Base-by-base conservation (phyloP, 2,113 vertebrate species). In the Anarrhichthys ocellatus region DNA sequence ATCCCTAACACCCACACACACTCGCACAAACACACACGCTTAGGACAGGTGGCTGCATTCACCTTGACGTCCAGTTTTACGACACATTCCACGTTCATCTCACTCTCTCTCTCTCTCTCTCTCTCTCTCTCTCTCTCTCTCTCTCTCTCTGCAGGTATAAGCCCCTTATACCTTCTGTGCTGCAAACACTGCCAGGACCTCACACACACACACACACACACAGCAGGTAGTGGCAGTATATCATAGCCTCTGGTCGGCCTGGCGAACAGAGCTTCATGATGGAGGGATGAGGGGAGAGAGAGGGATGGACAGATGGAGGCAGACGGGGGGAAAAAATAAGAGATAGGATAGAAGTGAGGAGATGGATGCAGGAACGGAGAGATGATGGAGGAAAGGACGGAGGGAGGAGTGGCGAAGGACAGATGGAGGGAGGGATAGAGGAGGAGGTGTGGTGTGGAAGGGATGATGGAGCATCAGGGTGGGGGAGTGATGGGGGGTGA, bases 151-250 rank as follows among this genome's bases (percentile, higher is more conserved):
- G 88, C 87, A 92, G 94, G 91, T 90, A 88, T 94, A 93, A 94
- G 83, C 92, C 88, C 89, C 84, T 82, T 52, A 67, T 75, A 88
- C 94, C 94, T 91, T 95, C 92, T 95, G 94, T 94, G 81, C 87
- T 63, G 32, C 70, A n/a, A 36, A 69, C n/a, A 4, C 56, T 94
- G 94, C 92, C 94, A 94, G 92, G 78, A 62, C 80, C 80, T 38
- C 69, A 78, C 73, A 78, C 83, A 81, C 62, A 32, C 59, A 46
- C 67, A 70, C 62, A 68, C 63, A 70, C 76, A 38, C 82, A 29
- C 88, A 88, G 81, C 83, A 89, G 84, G 88, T 73, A 88, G 83
- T 87, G 86, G 84, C 84, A 90, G 73, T 52, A n/a, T 87, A 87
- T 85, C 88, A 87, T 82, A 82, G 88, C 87, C 90, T 88, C 84